Evolutionary conservation across 2,888 invertebrate species (phyloP), one percentile per base, ranked within the genome.

Genomic region (Eupithecia dodoneata): DNA sequence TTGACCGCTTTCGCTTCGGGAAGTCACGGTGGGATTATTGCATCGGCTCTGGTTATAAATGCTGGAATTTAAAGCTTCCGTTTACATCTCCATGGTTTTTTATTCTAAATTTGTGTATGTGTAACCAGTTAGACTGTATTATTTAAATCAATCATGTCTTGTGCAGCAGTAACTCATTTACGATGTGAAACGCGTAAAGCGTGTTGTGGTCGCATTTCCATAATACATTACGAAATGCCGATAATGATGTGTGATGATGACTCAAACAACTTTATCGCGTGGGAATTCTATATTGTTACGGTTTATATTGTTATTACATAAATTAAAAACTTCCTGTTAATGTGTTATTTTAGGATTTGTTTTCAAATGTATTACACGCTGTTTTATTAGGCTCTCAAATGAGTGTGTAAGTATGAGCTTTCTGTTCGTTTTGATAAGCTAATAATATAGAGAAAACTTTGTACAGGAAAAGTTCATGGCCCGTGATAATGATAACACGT

Each of bases 181-280:
- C 45, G 18, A 47, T 70, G 47, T 70, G 70, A 70, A 47, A 18
- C 18, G 67, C 42, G 71, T 41, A 66, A 74, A 74, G 42, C 12
- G 52, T 73, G 71, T 72, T 72, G n/a, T 67, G 63, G 49, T 76
- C 63, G n/a, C 69, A 74, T 75, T 75, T 71, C 52, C 69, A 77
- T 67, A 72, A 72, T 72, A 72, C 71, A 71, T 76, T 73, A 72
- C 10, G 65, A 76, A 76, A 55, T 79, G 42, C 52, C 71, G 71
- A 79, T 80, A 80, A 77, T 74, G 73, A 76, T 74, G 72, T 74
- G 69, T 72, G 74, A 63, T n/a, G 71, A 47, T 73, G 79, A 76
- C 72, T 79, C 76, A 74, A 74, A 74, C 70, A 75, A 71, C 55
- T 73, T 79, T 72, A 79, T 79, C 79, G 79, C 76, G 79, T 79